Evolutionary conservation across 2,797 vertebrate genomes (phyloP).

Genomic region (Acrossocheilus fasciatus): DNA sequence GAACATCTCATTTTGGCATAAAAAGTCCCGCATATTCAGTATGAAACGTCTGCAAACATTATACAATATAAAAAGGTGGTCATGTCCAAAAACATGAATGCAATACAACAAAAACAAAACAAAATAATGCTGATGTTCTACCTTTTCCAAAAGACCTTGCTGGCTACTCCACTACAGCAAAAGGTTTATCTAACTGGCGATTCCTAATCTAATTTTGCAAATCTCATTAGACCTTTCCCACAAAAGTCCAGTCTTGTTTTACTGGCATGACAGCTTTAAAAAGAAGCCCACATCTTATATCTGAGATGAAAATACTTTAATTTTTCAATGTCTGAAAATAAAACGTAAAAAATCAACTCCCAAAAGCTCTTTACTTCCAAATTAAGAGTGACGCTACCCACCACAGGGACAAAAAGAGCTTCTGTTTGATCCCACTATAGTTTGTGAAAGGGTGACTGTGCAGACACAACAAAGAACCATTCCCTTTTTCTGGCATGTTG

Average conservation of each 20-base stretch:
- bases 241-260: conserved; percentile 70
- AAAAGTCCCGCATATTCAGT: conserved; percentile 21
- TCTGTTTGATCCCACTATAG: conserved; percentile 73
- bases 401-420: conserved; percentile 57
- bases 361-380: conserved; percentile 35
- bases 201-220: conserved; percentile 74
- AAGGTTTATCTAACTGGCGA: conserved; percentile 68
- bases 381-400: conserved; percentile 50
- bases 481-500: conserved; percentile 79
- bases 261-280: conserved; percentile 60
- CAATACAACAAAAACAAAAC: conserved; percentile 9
- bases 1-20: conserved; percentile 7
- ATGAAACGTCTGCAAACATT: not conserved
- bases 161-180: not conserved
- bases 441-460: conserved; percentile 71
- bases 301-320: not conserved
- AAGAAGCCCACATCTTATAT: conserved; percentile 30
- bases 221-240: conserved; percentile 78
- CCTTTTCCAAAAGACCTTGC: not conserved
- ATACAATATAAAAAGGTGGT: conserved; percentile 1
- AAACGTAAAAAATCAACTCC: conserved; percentile 36
- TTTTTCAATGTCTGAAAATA: conserved; percentile 35
- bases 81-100: not conserved
- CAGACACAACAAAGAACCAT: conserved; percentile 70
- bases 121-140: not conserved